phyloP scores from a whole-genome alignment of 53 echinoderm and acorn worm species.

The Luidia sarsii region DNA sequence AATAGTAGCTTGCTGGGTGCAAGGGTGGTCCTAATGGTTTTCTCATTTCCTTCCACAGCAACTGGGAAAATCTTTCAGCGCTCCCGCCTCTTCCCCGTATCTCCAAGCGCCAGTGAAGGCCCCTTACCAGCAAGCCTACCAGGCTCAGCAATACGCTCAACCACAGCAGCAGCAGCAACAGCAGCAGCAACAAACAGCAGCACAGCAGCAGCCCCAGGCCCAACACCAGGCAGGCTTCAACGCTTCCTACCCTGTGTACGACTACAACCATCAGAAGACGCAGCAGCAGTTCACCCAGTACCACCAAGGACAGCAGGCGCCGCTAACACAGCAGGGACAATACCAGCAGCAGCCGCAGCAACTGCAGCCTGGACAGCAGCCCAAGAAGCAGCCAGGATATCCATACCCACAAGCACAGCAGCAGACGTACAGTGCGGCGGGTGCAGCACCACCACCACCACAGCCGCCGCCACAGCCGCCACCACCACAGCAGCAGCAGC shows the following conservation, averaged over 20 bases:
- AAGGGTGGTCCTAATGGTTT: no score
- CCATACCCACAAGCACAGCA: not conserved
- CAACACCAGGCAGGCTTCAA: slow-evolving; percentile 35
- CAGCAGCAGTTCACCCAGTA: slow-evolving; percentile 28
- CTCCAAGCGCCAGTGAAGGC: slow-evolving; percentile 33
- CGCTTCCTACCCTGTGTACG: slow-evolving; percentile 33
- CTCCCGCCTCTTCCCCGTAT: slow-evolving; percentile 33
- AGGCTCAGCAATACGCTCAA: slow-evolving; percentile 47
- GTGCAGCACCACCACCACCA: slow-evolving; percentile 5
- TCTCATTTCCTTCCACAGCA: not conserved
- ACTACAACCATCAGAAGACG: slow-evolving; percentile 44
- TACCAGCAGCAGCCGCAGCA: slow-evolving; percentile 39
- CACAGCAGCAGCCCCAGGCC: slow-evolving; percentile 13
- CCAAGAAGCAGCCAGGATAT: slow-evolving; percentile 13
- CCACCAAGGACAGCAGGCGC: slow-evolving; percentile 31
- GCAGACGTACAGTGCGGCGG: slow-evolving; percentile 34
- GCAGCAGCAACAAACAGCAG: not conserved
- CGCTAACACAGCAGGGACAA: slow-evolving; percentile 12
- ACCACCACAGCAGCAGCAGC: slow-evolving; percentile 20
- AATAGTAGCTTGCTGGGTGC: no score
- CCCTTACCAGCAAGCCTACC: slow-evolving; percentile 55
- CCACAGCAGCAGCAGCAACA: slow-evolving; percentile 58
- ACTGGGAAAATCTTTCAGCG: slow-evolving; percentile 32
- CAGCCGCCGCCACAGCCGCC: not conserved
- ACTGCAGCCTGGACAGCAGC: slow-evolving; percentile 13